Evolutionary conservation across 1,140 invertebrate species (phyloP), one percentile per base, ranked within the genome.

Genomic region (Aphidius gifuensis): DNA sequence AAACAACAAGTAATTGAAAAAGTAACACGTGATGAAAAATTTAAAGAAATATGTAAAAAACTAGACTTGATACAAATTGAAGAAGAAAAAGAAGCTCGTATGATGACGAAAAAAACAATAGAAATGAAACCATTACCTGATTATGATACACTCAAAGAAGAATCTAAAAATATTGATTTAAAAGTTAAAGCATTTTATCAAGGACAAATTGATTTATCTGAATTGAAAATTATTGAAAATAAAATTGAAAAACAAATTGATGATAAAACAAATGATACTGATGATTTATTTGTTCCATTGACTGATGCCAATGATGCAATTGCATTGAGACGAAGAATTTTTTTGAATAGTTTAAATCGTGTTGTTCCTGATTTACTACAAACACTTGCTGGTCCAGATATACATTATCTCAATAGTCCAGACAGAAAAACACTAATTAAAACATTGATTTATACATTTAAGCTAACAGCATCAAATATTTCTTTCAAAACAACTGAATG

Each of bases 401-500:
- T 1, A 16, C 16, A 0, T 16, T 1, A 16, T 16, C 16, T 16
- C 16, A 16, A 16, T 16, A 16, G 16, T 16, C 65, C 60, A 38
- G 69, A 72, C 40, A 74, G 45, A 49, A 69, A 58, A 46, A 60
- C 59, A 40, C 68, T 61, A 39, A 55, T 81, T 32, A 78, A 77
- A 61, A 65, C 69, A 32, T 68, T 84, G 50, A 61, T 83, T 42
- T 68, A 66, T 23, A 83, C 81, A 32, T 83, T 83, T 66, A 69
- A 71, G 40, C 66, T 84, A 23, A 71, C 77, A 21, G 72, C 83
- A 44, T 66, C 69, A 54, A 83, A 83, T 67, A 78, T 84, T 56
- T 70, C 75, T n/a, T 76, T 83, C 47, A 79, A 77, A 69, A 77
- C 74, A 45, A 66, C 72, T 6, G 81, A 83, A 66, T 82, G 79